Base-by-base conservation (phyloP, 2,888 invertebrate species). In the Neria commutata region DNA sequence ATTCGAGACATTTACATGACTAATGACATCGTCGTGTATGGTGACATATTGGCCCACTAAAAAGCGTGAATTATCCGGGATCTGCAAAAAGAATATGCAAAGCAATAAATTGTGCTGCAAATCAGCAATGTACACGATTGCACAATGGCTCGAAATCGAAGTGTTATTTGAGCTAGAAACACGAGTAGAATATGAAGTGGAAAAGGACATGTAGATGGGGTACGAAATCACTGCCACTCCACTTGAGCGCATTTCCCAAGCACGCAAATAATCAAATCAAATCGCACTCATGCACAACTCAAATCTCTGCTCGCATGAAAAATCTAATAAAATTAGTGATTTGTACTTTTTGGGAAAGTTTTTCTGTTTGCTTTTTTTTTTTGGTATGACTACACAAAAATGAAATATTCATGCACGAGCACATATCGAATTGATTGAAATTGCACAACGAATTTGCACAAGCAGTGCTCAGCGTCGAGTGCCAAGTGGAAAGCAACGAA, bases 21-120 rank as follows among this genome's bases (percentile, higher is more conserved):
- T 94, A 80, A 95, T 93, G 63, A 95, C 94, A 81, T 94, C 94
- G 76, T 94, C 94, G 83, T 94, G 94, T 45, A 94, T 88, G 19
- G 94, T 94, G 66, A 94, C 94, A 83, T 94, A 94, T 81, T 94
- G 94, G 29, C 94, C 94, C 59, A 94, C 93, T 73, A 94, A 87
- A 82, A 94, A 94, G 75, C 94, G 91, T 74, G 82, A 83, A 77
- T 83, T 83, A 72, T 83, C 82, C 48, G 83, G 82, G 67, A 82
- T 83, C 82, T 82, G 65, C 14, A 47, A 24, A 45, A 46, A 46
- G 24, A 11, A 33, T 33, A 14, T 33, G 14, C 33, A 33, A 10
- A 33, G 14, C 8, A 10, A 33, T 33, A 33, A 10, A 14, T 8
- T 33, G 8, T 10, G 14, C 10, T 33, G 10, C 33, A 14, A 8